Evolutionary conservation across 2,888 invertebrate species (phyloP), one percentile per base, ranked within the genome.

Genomic region (Polydrusus cervinus): DNA sequence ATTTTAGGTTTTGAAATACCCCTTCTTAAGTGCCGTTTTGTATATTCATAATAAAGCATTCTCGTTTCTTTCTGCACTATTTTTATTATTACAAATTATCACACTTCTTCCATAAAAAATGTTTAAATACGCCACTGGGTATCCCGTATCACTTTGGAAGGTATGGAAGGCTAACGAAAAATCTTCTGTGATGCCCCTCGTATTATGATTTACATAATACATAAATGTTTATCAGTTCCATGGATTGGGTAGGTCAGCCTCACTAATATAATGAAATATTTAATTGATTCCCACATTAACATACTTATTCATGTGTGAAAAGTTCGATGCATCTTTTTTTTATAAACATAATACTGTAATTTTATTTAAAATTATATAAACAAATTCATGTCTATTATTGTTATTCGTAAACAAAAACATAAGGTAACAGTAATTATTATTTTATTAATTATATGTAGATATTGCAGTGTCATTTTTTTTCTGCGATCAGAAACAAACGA

Each of bases 381-480:
- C 16, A 47, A 47, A n/a, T 38, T 16, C 30, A 9, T 53, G 25
- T 34, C 34, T 60, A 38, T 57, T 57, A 57, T 57, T 30, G 6
- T 55, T 55, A 34, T 1, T 34, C 9, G n/a, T 30, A 18, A 30
- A 10, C 8, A 30, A 25, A 53, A 30, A 60, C 38, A 18, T 38
- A 18, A 16, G 2, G 25, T 25, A 34, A 55, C 34, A 34, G 34
- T 55, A 34, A 34, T 1, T 34, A 6, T 34, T 34, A 8, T 34
- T 55, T 51, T 1, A 34, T 43, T 43, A 43, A 43, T 43, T 43
- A 43, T 25, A 25, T 13, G 9, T 55, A 55, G 34, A 11, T 60
- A 60, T 60, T 60, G 38, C 57, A 60, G 38, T 18, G 57, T 47
- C 61, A 61, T 51, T 66, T 25, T 68, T 47, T 68, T 57, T 34